These are phyloP conservation scores for Tinea pellionella DNA, from an alignment of 2,888 invertebrate genomes.

Conservation along the genomic window DNA sequence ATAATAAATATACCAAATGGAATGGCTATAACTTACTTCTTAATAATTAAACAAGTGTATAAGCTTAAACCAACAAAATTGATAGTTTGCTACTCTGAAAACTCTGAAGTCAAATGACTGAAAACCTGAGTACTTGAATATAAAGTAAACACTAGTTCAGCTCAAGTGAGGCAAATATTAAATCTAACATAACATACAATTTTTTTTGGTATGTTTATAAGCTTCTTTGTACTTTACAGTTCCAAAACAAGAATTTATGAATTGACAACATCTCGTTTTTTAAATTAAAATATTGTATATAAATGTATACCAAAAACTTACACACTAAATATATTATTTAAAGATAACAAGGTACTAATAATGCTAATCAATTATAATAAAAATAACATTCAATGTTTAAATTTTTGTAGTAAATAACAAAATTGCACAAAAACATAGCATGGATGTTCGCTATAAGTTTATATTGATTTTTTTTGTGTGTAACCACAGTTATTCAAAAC, in stretches of 20 bases:
- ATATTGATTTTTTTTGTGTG: conserved; percentile 1
- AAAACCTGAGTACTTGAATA: no score
- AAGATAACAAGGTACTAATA: conserved; percentile 10
- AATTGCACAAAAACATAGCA: conserved; percentile 13
- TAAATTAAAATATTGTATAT: not conserved
- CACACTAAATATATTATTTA: conserved; percentile 1
- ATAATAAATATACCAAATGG: not conserved
- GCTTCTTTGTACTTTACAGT: conserved; percentile 4
- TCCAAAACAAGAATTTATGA: not conserved
- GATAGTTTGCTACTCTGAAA: no score
- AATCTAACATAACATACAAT: not conserved
- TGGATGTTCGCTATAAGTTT: not conserved
- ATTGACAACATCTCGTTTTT: not conserved
- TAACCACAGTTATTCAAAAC: not conserved
- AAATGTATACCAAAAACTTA: not conserved
- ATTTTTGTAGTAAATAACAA: conserved; percentile 10
- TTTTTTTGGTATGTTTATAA: conserved; percentile 3
- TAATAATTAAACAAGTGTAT: not conserved
- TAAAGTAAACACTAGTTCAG: no score
- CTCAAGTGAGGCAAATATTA: not conserved
- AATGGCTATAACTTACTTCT: not conserved
- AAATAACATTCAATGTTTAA: conserved; percentile 12
- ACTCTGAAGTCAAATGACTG: no score
- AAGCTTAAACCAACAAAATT: no score
- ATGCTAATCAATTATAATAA: not conserved